Evolutionary conservation across 2,888 invertebrate species (phyloP), one percentile per base, ranked within the genome.

Genomic region (Drosophila mettleri): DNA sequence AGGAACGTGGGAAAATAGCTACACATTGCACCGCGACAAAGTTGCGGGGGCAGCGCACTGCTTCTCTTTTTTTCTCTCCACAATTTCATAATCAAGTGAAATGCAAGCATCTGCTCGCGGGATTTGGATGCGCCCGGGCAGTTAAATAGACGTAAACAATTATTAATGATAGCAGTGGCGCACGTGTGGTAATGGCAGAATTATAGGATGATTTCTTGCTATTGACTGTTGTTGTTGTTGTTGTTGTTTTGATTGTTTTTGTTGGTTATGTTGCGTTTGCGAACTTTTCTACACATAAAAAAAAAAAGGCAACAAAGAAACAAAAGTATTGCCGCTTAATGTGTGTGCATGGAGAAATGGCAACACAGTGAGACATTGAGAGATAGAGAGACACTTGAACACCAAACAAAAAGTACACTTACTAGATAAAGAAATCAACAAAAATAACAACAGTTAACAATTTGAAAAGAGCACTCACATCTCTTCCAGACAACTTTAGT

Each of bases 401-500:
- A 74, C 75, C 61, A 65, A 76, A 79, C 62, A 69, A 70, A 72
- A 69, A 49, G n/a, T 48, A 68, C 61, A 72, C 58, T 69, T 66
- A 66, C 38, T 48, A 69, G 69, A 76, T 72, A 75, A 76, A 54
- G 38, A 76, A 72, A 53, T 48, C 43, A 72, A 78, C 72, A 24
- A 73, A 67, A 61, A 62, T 27, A 63, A 54, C 63, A 71, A 69
- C 72, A 72, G 36, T 66, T 66, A 73, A 77, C 70, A 81, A 80
- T 69, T 76, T 70, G 24, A 76, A 73, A 73, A 58, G 68, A 63
- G 60, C 80, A 92, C 92, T 92, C 91, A 92, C 92, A 92, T 92
- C 92, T 92, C 88, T 92, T 92, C 92, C 92, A 92, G 91, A 91
- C 91, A 92, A 92, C 91, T 91, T 91, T 84, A 91, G 91, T 91